Conservation (phyloP, 2,797 vertebrate genomes). For the Hemibagrus guttatus region DNA sequence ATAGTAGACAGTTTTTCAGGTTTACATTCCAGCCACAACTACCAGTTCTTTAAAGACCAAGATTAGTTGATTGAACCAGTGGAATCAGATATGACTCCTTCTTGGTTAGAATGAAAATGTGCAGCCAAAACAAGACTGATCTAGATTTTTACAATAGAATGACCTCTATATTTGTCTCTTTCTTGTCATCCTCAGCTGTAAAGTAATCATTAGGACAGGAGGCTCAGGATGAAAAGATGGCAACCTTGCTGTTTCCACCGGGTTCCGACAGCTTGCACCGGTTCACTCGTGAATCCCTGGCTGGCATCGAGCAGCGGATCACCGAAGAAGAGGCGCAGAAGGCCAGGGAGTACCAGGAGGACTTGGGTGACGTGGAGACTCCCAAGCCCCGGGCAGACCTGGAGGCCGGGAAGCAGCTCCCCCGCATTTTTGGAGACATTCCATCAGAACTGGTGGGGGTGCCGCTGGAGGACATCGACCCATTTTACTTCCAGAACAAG, state of each 20-base stretch:
- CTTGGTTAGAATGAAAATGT: neutral
- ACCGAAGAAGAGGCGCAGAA: conserved; percentile 81
- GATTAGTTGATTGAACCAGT: neutral
- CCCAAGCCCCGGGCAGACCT: conserved; percentile 84
- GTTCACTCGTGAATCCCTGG: conserved; percentile 97
- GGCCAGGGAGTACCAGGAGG: conserved; percentile 82
- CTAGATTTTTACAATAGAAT: neutral
- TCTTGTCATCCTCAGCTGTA: conserved; percentile 69
- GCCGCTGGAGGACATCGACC: conserved; percentile 94
- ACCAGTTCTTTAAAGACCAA: neutral
- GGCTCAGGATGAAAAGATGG: conserved; percentile 99
- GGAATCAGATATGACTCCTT: neutral
- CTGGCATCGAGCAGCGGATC: conserved; percentile 92
- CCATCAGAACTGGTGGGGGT: conserved; percentile 90
- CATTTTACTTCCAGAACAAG: conserved; percentile 86
- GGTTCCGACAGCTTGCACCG: conserved; percentile 96
- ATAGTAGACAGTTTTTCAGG: no score
- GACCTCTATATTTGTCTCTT: neutral
- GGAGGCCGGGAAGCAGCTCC: conserved; percentile 95
- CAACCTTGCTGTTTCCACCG: conserved; percentile 93
- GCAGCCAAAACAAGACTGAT: neutral
- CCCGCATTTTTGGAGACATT: conserved; percentile 90
- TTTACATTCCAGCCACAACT: neutral
- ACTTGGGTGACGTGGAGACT: conserved; percentile 81
- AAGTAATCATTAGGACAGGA: conserved; percentile 80